Conservation (phyloP, 2,113 vertebrate species). For the Dasyurus viverrinus region DNA sequence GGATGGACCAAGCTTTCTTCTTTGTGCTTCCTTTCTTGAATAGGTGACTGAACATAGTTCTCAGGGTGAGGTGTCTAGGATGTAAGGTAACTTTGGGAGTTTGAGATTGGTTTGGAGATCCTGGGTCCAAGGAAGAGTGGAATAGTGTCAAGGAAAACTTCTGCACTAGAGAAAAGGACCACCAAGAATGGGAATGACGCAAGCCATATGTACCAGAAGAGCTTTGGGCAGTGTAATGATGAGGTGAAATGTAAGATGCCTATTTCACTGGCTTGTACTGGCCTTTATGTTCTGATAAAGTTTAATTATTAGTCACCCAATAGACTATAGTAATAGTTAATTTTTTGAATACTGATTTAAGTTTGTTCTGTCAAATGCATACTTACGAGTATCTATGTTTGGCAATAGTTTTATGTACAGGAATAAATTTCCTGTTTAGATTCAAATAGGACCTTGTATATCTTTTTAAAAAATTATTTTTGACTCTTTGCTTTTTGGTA, state of each 20-base stretch:
- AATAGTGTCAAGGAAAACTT: background rate
- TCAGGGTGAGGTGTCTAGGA: background rate
- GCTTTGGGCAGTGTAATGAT: background rate
- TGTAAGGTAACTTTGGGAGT: background rate
- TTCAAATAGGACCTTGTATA: background rate
- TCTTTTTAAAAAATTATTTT: background rate
- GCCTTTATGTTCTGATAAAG: background rate
- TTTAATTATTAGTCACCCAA: background rate
- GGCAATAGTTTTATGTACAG: background rate
- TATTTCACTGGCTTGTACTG: background rate
- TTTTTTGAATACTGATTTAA: background rate
- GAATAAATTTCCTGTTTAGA: background rate
- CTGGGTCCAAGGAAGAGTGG: background rate
- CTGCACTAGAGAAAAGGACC: background rate
- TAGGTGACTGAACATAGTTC: background rate
- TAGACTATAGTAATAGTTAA: background rate
- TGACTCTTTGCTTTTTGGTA: background rate
- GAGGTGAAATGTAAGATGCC: background rate
- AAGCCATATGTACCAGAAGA: background rate
- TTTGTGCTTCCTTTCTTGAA: background rate
- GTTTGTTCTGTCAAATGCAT: background rate
- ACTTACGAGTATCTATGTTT: background rate
- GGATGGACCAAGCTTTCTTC: background rate
- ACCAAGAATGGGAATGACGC: background rate
- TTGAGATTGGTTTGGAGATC: background rate